These are phyloP conservation scores for Semnornis frantzii DNA, from an alignment of 2,113 vertebrate species.

Conservation along the genomic window DNA sequence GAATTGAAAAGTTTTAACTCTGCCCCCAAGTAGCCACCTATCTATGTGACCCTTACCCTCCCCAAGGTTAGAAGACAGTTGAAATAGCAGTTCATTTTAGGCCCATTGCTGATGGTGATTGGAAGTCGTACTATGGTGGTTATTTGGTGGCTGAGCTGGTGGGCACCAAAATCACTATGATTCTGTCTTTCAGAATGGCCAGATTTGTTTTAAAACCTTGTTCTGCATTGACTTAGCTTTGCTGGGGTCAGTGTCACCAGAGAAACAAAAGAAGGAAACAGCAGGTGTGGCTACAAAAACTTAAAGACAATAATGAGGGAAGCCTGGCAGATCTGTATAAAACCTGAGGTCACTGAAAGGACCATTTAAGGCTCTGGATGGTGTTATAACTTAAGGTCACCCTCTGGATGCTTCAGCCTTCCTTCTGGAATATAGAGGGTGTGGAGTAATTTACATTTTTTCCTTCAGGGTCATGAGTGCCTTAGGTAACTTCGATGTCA, in stretches of 20 bases:
- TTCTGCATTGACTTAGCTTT: background rate
- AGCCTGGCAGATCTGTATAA: background rate
- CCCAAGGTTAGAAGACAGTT: background rate
- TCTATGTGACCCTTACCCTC: background rate
- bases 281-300: constrained; percentile 9
- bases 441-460: background rate
- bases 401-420: background rate
- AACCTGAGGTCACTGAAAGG: background rate
- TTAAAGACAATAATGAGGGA: background rate
- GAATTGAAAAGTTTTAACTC: background rate
- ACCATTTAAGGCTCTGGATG: background rate
- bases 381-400: background rate
- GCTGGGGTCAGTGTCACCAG: background rate
- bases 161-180: background rate
- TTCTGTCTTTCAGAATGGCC: background rate
- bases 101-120: background rate
- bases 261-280: background rate
- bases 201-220: background rate
- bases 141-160: background rate
- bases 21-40: background rate
- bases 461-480: background rate
- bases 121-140: rapidly evolving
- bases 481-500: background rate
- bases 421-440: background rate
- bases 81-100: background rate